Evolutionary conservation across 1,140 invertebrate species (phyloP).

Genomic region (Orchestia grillus): DNA sequence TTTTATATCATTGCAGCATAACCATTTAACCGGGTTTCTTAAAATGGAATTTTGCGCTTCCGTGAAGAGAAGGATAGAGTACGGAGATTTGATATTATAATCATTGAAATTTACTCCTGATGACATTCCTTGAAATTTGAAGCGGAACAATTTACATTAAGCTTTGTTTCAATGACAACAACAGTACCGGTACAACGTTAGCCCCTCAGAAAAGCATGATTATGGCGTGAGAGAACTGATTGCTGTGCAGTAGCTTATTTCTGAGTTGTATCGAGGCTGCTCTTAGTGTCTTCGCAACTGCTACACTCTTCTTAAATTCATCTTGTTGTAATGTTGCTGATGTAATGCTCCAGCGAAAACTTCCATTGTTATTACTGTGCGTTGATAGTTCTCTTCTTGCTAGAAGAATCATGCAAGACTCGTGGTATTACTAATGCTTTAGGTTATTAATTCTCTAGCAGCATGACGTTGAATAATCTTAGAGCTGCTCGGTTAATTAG

Average conservation of each 20-base stretch:
- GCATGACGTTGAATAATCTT: slow-evolving; percentile 31
- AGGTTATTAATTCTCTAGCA: slow-evolving; percentile 38
- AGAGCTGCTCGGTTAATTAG: slow-evolving; percentile 27
- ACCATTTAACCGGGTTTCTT: not conserved
- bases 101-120: not conserved
- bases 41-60: not conserved
- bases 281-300: slow-evolving; percentile 38
- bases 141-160: not conserved
- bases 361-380: slow-evolving; percentile 3
- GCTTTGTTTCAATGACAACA: not conserved
- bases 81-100: not conserved
- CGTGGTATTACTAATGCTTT: slow-evolving; percentile 4
- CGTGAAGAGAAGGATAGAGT: not conserved
- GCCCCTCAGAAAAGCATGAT: not conserved
- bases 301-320: not conserved
- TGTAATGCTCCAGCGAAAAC: slow-evolving; percentile 30
- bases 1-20: not conserved
- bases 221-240: not conserved
- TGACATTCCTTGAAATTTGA: not conserved
- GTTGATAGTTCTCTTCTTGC: slow-evolving; percentile 29
- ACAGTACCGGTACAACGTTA: not conserved
- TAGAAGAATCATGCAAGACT: slow-evolving; percentile 31
- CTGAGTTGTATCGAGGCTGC: slow-evolving; percentile 21
- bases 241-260: slow-evolving; percentile 1
- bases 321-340: slow-evolving; percentile 37